Conservation (phyloP, 1,140 invertebrate genomes). For the Apis mellifera region Amel_HAv3.1 CM009940.2:7347501-7348000, state of each 20-base stretch:
- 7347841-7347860: no score
- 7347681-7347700: no score
- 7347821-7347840: not conserved
- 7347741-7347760: not conserved
- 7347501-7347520: no score
- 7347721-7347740: not conserved
- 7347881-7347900: not conserved
- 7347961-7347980: not conserved
- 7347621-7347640: not conserved
- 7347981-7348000: constrained; percentile 3
- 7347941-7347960: constrained; percentile 39
- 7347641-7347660: not conserved
- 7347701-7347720: not conserved
- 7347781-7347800: no score
- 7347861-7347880: not conserved
- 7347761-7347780: not conserved
- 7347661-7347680: not conserved
- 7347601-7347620: not conserved
- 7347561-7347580: not conserved
- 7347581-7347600: not conserved
- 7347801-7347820: not conserved
- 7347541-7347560: not conserved
- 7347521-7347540: not conserved
- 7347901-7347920: not conserved
- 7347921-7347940: constrained; percentile 4